Base-by-base conservation (phyloP, 2,888 invertebrate genomes). In the Timandra comae region DNA sequence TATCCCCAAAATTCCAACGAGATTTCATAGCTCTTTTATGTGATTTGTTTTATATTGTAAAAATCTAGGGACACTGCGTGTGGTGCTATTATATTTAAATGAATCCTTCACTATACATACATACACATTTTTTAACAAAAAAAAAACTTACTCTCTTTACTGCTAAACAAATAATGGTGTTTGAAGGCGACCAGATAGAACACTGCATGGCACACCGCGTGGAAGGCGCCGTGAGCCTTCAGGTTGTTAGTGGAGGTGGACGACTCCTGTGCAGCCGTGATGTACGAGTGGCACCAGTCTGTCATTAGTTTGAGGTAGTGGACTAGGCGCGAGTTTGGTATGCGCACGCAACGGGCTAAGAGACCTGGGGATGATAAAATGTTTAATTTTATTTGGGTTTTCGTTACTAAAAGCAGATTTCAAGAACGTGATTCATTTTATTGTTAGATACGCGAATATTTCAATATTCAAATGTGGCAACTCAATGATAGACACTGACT, bases 161-260 rank as follows among this genome's bases (percentile, higher is more conserved):
- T 89, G 35, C 87, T 87, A 25, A 95, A 90, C 50, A 98, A 86
- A 61, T 97, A 93, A 52, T 91, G 91, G 66, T 96, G 93, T 39
- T 96, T 90, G 68, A 97, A 98, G 0, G 95, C 93, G 39, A 99
- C 91, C 8, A 97, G 86, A 73, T 98, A 97, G 80, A 99, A 98
- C 26, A 98, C 85, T 0, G 95, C 91, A 72, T 99, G 98, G 52
- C 97, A 97, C 2, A 96, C 90, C 1, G 94, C 91, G 66, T 97
- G 97, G 78, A 99, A 99, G 0, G 97, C 93, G 2, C 91, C 88
- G 64, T 99, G 97, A 0, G 91, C 89, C 52, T 91, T 89, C 2
- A 68, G 41, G 28, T 75, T 75, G 35, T 86, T 77, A 10, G 55
- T 57, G 0, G 66, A 44, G 0, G 74, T 45, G 0, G 67, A 43